These are phyloP conservation scores for Machaerirhynchus nigripectus DNA, from an alignment of 2,113 vertebrate genomes.

Conservation along the genomic window DNA sequence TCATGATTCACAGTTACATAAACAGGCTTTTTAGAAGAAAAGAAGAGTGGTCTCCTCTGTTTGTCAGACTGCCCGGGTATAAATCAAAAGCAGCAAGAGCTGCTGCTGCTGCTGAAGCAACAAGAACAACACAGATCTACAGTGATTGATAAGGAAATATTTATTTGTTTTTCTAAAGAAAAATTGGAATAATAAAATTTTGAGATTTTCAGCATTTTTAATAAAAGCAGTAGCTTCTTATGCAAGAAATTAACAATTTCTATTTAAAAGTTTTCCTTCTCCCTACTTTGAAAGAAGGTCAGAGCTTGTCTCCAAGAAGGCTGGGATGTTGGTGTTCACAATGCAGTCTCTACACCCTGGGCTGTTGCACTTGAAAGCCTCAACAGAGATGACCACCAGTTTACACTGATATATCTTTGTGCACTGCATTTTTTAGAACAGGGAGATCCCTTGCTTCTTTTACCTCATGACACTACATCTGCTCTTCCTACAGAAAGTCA, in stretches of 20 bases:
- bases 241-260: background rate
- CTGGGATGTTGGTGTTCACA: background rate
- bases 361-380: background rate
- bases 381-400: background rate
- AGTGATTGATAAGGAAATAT: background rate
- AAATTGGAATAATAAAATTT: background rate
- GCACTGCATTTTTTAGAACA: background rate
- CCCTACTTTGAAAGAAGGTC: background rate
- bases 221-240: background rate
- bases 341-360: background rate
- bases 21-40: background rate
- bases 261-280: background rate
- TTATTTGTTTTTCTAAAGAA: background rate
- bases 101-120: background rate
- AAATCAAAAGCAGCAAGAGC: background rate
- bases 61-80: background rate
- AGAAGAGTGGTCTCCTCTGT: background rate
- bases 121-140: background rate
- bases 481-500: background rate
- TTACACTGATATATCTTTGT: background rate
- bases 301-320: background rate
- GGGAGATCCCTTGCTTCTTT: background rate
- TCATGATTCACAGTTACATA: background rate
- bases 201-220: background rate
- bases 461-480: background rate